These are phyloP conservation scores for Anolis sagrei DNA, from an alignment of 2,113 vertebrate species.

Conservation along the genomic window DNA sequence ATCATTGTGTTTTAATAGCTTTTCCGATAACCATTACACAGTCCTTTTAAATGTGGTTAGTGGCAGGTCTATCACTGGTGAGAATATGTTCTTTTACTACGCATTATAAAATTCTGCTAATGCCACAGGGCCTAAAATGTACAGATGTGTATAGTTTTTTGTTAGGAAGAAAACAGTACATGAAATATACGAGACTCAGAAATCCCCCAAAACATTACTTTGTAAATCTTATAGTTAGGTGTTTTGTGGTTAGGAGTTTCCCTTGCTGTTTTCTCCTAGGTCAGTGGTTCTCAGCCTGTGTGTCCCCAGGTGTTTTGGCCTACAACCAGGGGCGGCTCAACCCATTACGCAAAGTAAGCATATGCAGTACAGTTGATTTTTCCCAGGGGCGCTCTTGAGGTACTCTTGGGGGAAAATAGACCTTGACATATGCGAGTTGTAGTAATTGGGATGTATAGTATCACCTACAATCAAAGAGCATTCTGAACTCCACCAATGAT, in stretches of 20 bases:
- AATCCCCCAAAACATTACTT: slow-evolving; percentile 1
- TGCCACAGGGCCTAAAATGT: slow-evolving; percentile 5
- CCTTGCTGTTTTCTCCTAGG: background rate
- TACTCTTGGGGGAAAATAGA: too few species aligned
- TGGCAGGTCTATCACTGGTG: slow-evolving; percentile 46
- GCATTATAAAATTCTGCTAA: slow-evolving; percentile 6
- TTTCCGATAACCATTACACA: slow-evolving; percentile 51
- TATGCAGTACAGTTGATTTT: too few species aligned
- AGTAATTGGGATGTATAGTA: too few species aligned
- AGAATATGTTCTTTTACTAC: slow-evolving; percentile 1
- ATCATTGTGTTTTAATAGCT: slow-evolving; percentile 63
- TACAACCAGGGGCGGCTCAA: too few species aligned
- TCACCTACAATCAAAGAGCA: too few species aligned
- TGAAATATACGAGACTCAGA: background rate
- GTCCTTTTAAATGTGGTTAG: slow-evolving; percentile 45
- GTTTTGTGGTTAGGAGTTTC: slow-evolving; percentile 9
- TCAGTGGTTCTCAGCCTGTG: too few species aligned
- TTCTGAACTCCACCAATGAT: too few species aligned
- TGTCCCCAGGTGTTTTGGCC: too few species aligned
- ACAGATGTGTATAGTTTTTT: background rate
- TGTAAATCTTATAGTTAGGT: slow-evolving; percentile 31
- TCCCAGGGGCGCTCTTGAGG: too few species aligned
- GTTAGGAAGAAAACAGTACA: slow-evolving; percentile 15
- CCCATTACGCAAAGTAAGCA: too few species aligned
- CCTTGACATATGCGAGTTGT: too few species aligned